phyloP scores from a whole-genome alignment of 2,888 invertebrate genomes.

The Drosophila peninsularis region DNA sequence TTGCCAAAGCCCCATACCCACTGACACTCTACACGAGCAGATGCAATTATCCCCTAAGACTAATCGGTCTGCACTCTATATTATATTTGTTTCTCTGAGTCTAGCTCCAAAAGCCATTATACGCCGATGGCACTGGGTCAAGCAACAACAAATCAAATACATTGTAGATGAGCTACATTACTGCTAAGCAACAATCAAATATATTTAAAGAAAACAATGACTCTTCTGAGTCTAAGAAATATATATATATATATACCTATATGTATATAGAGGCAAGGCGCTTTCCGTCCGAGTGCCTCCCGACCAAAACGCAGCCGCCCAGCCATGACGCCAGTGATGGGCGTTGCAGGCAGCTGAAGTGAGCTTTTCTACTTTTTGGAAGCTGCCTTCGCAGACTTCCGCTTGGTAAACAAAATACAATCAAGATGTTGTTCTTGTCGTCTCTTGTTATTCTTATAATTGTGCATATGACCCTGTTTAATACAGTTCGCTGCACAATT shows the following conservation, averaged over 20 bases:
- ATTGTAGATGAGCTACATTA: too few relatives aligned
- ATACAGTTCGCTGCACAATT: conserved; percentile 77
- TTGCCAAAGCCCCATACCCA: too few relatives aligned
- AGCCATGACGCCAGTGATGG: conserved; percentile 59
- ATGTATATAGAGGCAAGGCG: conserved; percentile 35
- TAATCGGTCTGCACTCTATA: too few relatives aligned
- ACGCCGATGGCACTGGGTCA: too few relatives aligned
- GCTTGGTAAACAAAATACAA: conserved; percentile 46
- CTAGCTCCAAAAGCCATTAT: too few relatives aligned
- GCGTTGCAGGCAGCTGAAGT: not conserved
- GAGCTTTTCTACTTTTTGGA: conserved; percentile 1
- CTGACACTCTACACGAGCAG: too few relatives aligned
- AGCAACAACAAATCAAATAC: too few relatives aligned
- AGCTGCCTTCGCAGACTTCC: conserved; percentile 54
- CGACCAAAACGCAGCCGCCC: conserved; percentile 57
- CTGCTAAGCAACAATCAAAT: not conserved
- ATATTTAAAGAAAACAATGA: too few relatives aligned
- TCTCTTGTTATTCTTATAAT: conserved; percentile 70
- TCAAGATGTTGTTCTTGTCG: conserved; percentile 31
- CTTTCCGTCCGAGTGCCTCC: conserved; percentile 67
- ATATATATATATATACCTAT: not conserved
- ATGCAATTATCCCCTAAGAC: too few relatives aligned
- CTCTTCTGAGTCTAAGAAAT: too few relatives aligned
- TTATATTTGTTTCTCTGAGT: too few relatives aligned
- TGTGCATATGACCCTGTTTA: conserved; percentile 79